These are phyloP conservation scores for Manis crassicaudata DNA, from an alignment of 2,797 vertebrate genomes.

Conservation along the genomic window DNA sequence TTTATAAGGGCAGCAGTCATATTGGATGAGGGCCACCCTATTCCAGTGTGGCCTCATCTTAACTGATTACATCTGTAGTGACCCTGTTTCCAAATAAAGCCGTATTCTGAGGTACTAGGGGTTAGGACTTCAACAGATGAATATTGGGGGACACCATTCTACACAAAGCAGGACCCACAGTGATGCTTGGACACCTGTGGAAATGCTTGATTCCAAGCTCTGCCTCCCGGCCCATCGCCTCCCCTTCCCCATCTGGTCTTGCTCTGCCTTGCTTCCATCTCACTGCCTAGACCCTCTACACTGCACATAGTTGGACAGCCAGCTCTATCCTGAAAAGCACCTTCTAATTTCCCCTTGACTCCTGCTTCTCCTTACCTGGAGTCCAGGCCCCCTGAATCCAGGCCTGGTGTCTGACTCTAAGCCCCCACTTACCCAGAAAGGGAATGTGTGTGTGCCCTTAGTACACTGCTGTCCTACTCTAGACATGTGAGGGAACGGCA, in stretches of 20 bases:
- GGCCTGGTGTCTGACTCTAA: no score
- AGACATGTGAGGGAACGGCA: neutral
- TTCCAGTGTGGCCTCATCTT: neutral
- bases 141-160: neutral
- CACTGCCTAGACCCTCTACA: fast-evolving
- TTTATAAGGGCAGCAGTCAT: neutral
- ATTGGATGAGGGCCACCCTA: neutral
- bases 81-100: neutral
- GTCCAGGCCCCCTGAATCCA: neutral
- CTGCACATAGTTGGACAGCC: neutral
- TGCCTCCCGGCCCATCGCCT: no score
- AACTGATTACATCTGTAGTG: neutral
- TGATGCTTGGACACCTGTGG: neutral
- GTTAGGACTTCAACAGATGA: neutral
- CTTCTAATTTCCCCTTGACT: neutral
- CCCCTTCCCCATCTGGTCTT: neutral
- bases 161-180: fast-evolving
- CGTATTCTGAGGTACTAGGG: neutral
- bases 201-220: fast-evolving
- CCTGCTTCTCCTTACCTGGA: neutral
- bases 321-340: neutral
- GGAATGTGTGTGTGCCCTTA: neutral
- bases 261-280: neutral
- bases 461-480: neutral
- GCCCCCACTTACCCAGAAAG: neutral